phyloP scores from a whole-genome alignment of 2,888 invertebrate species.

The Serripes groenlandicus region DNA sequence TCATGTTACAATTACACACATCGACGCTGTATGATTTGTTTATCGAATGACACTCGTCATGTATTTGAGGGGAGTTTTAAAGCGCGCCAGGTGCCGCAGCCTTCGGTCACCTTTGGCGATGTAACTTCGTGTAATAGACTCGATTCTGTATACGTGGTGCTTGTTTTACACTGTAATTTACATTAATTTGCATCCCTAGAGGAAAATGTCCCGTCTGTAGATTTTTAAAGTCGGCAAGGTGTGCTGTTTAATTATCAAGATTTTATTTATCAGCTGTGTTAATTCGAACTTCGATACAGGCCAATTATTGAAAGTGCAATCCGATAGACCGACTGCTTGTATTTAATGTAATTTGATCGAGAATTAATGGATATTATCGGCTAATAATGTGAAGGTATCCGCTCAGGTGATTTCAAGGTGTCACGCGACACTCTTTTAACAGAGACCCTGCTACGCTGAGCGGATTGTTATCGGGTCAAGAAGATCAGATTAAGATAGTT shows the following conservation, averaged over 20 bases:
- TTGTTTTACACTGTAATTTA: constrained; percentile 4
- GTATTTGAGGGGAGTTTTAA: constrained; percentile 22
- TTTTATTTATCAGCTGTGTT: constrained; percentile 44
- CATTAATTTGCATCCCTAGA: constrained; percentile 7
- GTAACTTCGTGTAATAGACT: constrained; percentile 2
- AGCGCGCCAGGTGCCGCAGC: constrained; percentile 17
- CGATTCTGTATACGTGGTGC: background rate
- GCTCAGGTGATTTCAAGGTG: constrained; percentile 51
- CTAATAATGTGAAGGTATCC: constrained; percentile 42
- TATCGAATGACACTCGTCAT: constrained; percentile 28
- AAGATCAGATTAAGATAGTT: constrained; percentile 2
- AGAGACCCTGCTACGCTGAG: background rate
- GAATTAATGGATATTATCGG: constrained; percentile 52
- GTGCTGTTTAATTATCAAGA: constrained; percentile 40
- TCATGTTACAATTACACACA: constrained; percentile 15
- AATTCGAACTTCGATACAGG: constrained; percentile 46
- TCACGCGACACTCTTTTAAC: constrained; percentile 8
- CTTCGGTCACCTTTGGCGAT: constrained; percentile 12
- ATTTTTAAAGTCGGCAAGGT: constrained; percentile 40
- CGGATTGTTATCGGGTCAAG: background rate
- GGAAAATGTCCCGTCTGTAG: background rate
- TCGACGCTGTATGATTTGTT: constrained; percentile 3
- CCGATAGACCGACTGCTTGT: constrained; percentile 46
- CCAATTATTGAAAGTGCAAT: constrained; percentile 61
- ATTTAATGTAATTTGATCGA: constrained; percentile 56